Evolutionary conservation across 2,888 invertebrate genomes (phyloP), one percentile per base, ranked within the genome.

Genomic region (Tridacna gigas): DNA sequence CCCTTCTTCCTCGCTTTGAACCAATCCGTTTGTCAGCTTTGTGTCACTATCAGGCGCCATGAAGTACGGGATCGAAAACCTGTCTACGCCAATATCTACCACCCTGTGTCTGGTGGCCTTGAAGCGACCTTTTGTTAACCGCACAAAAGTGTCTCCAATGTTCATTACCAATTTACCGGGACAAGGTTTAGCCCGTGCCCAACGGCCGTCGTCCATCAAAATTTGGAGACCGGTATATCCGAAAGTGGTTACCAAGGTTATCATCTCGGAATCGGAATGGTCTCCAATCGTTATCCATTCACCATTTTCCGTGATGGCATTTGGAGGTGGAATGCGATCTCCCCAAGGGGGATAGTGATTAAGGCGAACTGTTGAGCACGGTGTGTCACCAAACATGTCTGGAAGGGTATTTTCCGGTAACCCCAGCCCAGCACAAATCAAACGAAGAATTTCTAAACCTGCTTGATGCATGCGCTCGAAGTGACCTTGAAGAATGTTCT

Each of bases 241-340:
- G n/a, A 71, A 71, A 25, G 71, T 71, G 7, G 71, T 71, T 12
- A 71, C 51, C 20, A 71, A 37, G 22, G 71, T 71, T 48, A 71
- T 71, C 71, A 71, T 71, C 47, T 71, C 71, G 45, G 71, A 71
- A 51, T 71, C 71, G 12, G 71, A 71, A 26, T 71, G 71, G 51
- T 22, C 51, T 7, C 71, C 71, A 25, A 71, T 71, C 51, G 71
- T 71, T 5, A 71, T 48, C 71, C 25, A 71, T 15, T 71, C 71
- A 20, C 71, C 71, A 26, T 26, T 12, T 26, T 71, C 71, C 22
- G 71, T 71, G 71, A 71, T 51, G 22, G 71, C 71, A 51, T 20
- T 71, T 45, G 48, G 51, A 20, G 71, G 71, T 18, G 71, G 71
- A 25, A 51, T 25, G 5, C 71, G 48, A 13, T 71, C 51, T 12